These are phyloP conservation scores for Myotis yumanensis DNA, from an alignment of 2,113 vertebrate species.

Conservation along the genomic window DNA sequence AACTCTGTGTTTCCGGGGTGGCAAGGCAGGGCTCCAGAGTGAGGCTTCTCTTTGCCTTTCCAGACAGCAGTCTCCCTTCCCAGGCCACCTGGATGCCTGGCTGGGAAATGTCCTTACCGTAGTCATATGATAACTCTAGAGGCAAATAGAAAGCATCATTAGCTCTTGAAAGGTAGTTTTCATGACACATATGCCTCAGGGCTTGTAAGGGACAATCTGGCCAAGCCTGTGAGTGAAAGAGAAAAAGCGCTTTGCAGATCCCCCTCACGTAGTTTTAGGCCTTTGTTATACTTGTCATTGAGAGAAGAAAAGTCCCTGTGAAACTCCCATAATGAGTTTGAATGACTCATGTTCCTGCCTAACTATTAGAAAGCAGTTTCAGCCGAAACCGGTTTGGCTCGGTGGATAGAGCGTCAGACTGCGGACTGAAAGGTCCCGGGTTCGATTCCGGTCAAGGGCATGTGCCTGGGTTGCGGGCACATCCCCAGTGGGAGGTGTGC, in stretches of 20 bases:
- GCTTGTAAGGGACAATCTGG: neutral
- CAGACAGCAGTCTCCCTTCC: neutral
- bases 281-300: slow-evolving; percentile 32
- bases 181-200: neutral
- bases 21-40: neutral
- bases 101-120: neutral
- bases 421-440: too few relatives aligned
- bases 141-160: neutral
- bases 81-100: neutral
- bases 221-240: neutral
- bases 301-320: slow-evolving; percentile 53
- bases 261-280: slow-evolving; percentile 51
- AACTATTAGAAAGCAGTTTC: slow-evolving; percentile 56
- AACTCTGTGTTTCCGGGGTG: neutral
- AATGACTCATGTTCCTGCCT: slow-evolving; percentile 65
- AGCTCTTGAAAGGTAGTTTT: neutral
- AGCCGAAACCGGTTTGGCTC: too few relatives aligned
- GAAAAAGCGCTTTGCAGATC: slow-evolving; percentile 1
- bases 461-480: too few relatives aligned
- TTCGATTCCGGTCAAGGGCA: too few relatives aligned
- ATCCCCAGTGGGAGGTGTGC: too few relatives aligned
- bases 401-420: too few relatives aligned
- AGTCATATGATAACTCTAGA: neutral
- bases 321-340: slow-evolving; percentile 48
- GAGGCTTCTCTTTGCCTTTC: neutral